Base-by-base conservation (phyloP, 1,140 invertebrate species). In the Cyclargus thomasi region DNA sequence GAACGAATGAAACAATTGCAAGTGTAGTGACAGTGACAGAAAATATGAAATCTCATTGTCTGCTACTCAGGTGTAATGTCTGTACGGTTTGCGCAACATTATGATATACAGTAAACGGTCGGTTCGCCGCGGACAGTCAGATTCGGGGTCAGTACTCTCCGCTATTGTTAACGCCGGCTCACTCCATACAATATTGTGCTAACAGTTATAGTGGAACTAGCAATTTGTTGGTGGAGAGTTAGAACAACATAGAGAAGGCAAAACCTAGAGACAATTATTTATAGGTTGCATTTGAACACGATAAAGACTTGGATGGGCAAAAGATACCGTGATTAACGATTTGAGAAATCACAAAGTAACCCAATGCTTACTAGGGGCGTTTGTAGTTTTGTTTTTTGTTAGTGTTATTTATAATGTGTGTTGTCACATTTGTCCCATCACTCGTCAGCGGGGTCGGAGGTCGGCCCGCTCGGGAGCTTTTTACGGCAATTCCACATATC, bases 91-190 rank as follows among this genome's bases (percentile, higher is more conserved):
- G 39, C 39, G 39, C 39, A 47, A 47, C 10, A 16, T 47, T 47
- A 47, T 47, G 39, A 47, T 47, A 47, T 47, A 3, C 39, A 47
- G 39, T 47, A 47, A 47, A 14, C 55, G 10, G 20, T 17, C 18
- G 55, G 20, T 20, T 6, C 55, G 55, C 53, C 53, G 53, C 55
- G 17, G 55, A 22, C 55, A 59, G 55, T 20, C 20, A 20, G 55
- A 59, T 8, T 55, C 55, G 55, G 55, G 55, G 55, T 59, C 55
- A 59, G 18, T 59, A 20, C 55, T 59, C 55, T 20, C 18, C n/a
- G 55, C 55, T 21, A 59, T 59, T 59, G 55, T 59, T 18, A 21
- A 59, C 55, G 55, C 5, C 55, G 7, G 39, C 14, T 59, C 20
- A 20, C 18, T 59, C 55, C 18, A 59, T 59, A 11, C 55, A 59